phyloP scores from a whole-genome alignment of 2,888 invertebrate genomes.

The Brachyopa scutellaris region DNA sequence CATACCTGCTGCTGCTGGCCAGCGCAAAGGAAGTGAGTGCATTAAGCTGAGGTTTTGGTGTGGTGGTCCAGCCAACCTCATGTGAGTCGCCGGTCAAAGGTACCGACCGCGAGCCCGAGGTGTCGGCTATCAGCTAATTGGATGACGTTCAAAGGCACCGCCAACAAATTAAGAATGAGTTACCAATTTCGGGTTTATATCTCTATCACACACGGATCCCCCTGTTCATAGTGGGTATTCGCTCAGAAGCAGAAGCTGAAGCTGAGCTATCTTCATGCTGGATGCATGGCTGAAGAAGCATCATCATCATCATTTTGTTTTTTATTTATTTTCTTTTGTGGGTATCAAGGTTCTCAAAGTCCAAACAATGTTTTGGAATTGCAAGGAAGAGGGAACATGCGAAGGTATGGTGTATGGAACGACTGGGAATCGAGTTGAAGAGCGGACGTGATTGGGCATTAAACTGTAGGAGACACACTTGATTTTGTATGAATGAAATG shows the following conservation, averaged over 20 bases:
- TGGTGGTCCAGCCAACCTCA: conserved; percentile 63
- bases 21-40: conserved; percentile 41
- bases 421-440: conserved; percentile 10
- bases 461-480: conserved; percentile 67
- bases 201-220: conserved; percentile 77
- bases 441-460: conserved; percentile 70
- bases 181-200: conserved; percentile 81
- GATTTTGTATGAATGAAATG: conserved; percentile 66
- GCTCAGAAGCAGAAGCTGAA: conserved; percentile 51
- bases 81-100: conserved; percentile 61
- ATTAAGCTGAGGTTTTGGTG: conserved; percentile 52
- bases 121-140: conserved; percentile 82
- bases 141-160: conserved; percentile 82
- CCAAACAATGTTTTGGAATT: conserved; percentile 24
- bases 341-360: conserved; percentile 18
- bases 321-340: conserved; percentile 37
- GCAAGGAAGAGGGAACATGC: background rate
- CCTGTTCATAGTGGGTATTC: conserved; percentile 22
- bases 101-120: conserved; percentile 77
- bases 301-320: conserved; percentile 45
- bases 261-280: conserved; percentile 32
- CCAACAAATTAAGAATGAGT: conserved; percentile 81
- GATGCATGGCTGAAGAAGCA: background rate
- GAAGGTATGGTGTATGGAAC: background rate
- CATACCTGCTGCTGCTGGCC: conserved; percentile 55